These are phyloP conservation scores for Cheumatopsyche charites DNA, from an alignment of 1,140 invertebrate genomes.

Conservation along the genomic window DNA sequence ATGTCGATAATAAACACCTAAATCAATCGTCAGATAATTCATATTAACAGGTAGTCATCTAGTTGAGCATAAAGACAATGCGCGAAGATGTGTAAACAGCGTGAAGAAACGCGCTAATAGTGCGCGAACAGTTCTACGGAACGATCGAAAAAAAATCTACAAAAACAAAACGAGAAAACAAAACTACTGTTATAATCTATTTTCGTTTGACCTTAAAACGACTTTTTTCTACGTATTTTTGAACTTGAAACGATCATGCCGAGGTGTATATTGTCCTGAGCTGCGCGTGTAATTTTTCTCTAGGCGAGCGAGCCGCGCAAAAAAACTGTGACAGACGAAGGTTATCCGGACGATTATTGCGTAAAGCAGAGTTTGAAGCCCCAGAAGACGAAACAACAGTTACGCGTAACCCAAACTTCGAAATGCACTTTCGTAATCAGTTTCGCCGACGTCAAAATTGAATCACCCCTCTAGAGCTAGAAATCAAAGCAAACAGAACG, in stretches of 20 bases:
- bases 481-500: too few relatives aligned
- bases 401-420: not conserved
- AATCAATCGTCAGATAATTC: too few relatives aligned
- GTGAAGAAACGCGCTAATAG: too few relatives aligned
- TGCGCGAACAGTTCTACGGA: too few relatives aligned
- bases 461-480: too few relatives aligned
- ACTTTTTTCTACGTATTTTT: constrained; percentile 22
- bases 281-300: constrained; percentile 16
- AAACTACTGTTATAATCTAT: constrained; percentile 25
- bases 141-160: not conserved
- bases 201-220: constrained; percentile 21
- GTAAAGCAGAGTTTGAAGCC: constrained; percentile 18
- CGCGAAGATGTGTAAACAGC: too few relatives aligned
- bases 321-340: constrained; percentile 31
- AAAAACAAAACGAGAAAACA: constrained; percentile 6
- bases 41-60: too few relatives aligned
- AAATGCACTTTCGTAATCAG: not conserved
- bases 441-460: too few relatives aligned
- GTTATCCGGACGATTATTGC: constrained; percentile 19
- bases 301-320: constrained; percentile 1
- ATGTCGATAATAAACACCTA: too few relatives aligned
- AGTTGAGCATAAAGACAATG: too few relatives aligned
- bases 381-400: constrained; percentile 14
- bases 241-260: constrained; percentile 25
- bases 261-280: constrained; percentile 14